Evolutionary conservation across 1,140 invertebrate species (phyloP), one percentile per base, ranked within the genome.

Genomic region (Drosophila funebris): DNA sequence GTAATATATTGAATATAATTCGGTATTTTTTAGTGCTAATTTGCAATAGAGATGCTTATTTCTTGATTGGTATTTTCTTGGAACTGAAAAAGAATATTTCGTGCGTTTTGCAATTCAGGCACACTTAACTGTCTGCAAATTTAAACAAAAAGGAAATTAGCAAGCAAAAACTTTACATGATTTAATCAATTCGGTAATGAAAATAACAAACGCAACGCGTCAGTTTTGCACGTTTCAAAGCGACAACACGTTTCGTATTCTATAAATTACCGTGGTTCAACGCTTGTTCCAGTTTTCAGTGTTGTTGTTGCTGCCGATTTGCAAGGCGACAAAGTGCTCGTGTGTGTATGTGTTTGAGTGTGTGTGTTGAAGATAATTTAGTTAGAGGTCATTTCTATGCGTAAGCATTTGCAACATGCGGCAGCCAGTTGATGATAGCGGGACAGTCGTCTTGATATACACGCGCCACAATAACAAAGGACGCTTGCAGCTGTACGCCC

Each of bases 131-230:
- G 72, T 79, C 67, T 78, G 79, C 75, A 81, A 83, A 79, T 79
- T 84, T 79, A 69, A 85, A 84, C 81, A 80, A 84, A 84, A 85
- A 81, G 61, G 22, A 62, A 69, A 69, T 69, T 69, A 63, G 62
- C 69, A 58, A 72, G 69, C 53, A 58, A 37, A 72, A 41, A 1
- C n/a, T 66, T 50, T 60, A 44, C 39, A 70, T 44, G 36, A 76
- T 63, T 57, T 66, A 54, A 58, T 41, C 48, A 66, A 53, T 66
- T 69, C 37, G 18, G 20, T 36, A 14, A 20, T 11, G 3, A 48
- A 16, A 16, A 50, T 11, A 68, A n/a, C 7, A 54, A 48, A 54
- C n/a, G 31, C 31, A 71, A 57, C 67, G 67, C 50, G 52, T 71
- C 20, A 18, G 58, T 67, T 70, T 74, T 61, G 64, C 24, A 27